These are phyloP conservation scores for Dynastes tityus DNA, from an alignment of 2,888 invertebrate genomes.

Conservation along the genomic window DNA sequence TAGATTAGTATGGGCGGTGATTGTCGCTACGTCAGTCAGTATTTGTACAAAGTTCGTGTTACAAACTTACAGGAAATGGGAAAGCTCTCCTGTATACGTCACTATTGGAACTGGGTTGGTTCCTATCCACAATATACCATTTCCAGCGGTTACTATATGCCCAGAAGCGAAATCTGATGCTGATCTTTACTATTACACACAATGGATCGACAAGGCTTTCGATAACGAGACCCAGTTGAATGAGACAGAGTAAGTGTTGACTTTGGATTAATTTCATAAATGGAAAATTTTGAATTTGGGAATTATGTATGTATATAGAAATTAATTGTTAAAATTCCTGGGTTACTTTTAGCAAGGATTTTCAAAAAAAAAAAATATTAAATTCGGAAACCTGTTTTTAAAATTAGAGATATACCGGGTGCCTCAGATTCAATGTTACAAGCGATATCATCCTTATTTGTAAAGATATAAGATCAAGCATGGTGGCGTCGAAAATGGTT, in stretches of 20 bases:
- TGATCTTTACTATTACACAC: not conserved
- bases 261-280: no score
- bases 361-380: no score
- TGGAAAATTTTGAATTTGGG: no score
- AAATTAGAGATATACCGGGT: no score
- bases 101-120: conserved; percentile 84
- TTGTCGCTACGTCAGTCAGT: conserved; percentile 76
- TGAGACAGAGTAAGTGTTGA: not conserved
- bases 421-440: no score
- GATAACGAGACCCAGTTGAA: not conserved
- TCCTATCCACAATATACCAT: conserved; percentile 77
- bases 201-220: not conserved
- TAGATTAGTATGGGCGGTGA: conserved; percentile 80
- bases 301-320: no score
- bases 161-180: conserved; percentile 74
- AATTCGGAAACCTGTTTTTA: no score
- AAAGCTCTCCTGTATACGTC: conserved; percentile 82
- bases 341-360: no score
- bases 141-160: conserved; percentile 69
- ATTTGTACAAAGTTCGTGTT: conserved; percentile 76
- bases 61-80: conserved; percentile 82
- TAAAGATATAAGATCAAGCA: no score
- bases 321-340: no score
- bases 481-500: no score
- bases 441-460: no score